Evolutionary conservation across 1,140 invertebrate species (phyloP).

Genomic region (Aphelenchoides avenae): DNA sequence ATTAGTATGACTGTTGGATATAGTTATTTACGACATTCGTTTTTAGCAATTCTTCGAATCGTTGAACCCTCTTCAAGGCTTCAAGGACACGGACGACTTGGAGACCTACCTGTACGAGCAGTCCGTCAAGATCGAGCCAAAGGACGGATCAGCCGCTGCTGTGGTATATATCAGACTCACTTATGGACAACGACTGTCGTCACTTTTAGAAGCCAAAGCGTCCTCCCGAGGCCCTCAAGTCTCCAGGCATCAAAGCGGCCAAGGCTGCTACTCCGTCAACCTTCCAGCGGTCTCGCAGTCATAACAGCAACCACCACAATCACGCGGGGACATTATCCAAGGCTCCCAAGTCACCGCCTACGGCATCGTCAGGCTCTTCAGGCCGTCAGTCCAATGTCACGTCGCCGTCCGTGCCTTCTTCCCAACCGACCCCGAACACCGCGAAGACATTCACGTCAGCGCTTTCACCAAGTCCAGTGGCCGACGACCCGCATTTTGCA

Average conservation of each 20-base stretch:
- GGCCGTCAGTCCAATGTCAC: not conserved
- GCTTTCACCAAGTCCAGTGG: no score
- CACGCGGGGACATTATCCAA: constrained; percentile 13
- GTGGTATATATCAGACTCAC: not conserved
- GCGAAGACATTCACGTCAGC: no score
- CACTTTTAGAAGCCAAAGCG: constrained; percentile 41
- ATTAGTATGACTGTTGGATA: no score
- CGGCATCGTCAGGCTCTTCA: constrained; percentile 13
- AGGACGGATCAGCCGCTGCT: constrained; percentile 23
- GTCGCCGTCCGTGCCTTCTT: constrained; percentile 6
- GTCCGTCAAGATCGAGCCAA: constrained; percentile 42
- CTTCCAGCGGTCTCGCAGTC: constrained; percentile 15
- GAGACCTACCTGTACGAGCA: constrained; percentile 49
- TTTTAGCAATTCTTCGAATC: constrained; percentile 49
- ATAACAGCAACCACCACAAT: constrained; percentile 21
- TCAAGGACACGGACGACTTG: constrained; percentile 49
- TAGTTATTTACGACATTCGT: constrained; percentile 4
- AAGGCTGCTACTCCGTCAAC: constrained; percentile 29
- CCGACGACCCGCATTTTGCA: constrained; percentile 41
- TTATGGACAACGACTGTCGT: constrained; percentile 3
- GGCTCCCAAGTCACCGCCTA: constrained; percentile 25
- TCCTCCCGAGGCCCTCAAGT: constrained; percentile 35
- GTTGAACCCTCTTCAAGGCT: constrained; percentile 42
- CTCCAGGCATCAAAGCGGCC: constrained; percentile 47
- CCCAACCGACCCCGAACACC: constrained; percentile 4